These are phyloP conservation scores for Varroa destructor DNA, from an alignment of 1,140 invertebrate species.

Conservation along the genomic window DNA sequence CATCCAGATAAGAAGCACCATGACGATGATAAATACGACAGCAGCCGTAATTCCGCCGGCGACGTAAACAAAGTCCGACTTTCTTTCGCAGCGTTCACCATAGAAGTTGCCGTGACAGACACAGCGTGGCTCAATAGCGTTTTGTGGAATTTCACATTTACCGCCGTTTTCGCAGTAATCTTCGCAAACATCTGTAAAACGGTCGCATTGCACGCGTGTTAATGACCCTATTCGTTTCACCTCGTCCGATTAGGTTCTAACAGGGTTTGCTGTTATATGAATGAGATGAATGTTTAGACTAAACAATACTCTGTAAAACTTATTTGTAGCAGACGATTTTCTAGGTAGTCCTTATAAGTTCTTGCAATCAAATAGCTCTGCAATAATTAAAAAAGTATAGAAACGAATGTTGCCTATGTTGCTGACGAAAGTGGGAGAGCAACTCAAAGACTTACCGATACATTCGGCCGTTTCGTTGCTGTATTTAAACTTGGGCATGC, in stretches of 20 bases:
- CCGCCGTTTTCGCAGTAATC: constrained; percentile 82
- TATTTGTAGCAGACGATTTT: background rate
- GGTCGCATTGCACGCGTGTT: too few relatives aligned
- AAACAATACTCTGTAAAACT: background rate
- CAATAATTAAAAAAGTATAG: too few relatives aligned
- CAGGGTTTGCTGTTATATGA: too few relatives aligned
- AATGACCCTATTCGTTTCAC: too few relatives aligned
- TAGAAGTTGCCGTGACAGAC: constrained; percentile 79
- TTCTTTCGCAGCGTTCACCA: constrained; percentile 72
- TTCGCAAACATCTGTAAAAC: constrained; percentile 60
- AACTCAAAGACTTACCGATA: constrained; percentile 41
- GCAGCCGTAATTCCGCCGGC: constrained; percentile 79
- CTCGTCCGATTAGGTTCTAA: too few relatives aligned
- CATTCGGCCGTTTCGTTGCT: constrained; percentile 38
- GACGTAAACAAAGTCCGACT: constrained; percentile 85
- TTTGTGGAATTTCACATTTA: constrained; percentile 57
- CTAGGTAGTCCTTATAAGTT: background rate
- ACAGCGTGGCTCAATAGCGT: constrained; percentile 53
- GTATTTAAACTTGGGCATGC: constrained; percentile 82
- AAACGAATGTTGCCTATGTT: too few relatives aligned
- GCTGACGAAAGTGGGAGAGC: too few relatives aligned
- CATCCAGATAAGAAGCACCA: constrained; percentile 88
- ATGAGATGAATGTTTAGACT: background rate
- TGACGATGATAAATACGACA: constrained; percentile 76
- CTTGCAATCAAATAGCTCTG: too few relatives aligned